Base-by-base conservation (phyloP, 2,888 invertebrate genomes). In the Philaethria dido region DNA sequence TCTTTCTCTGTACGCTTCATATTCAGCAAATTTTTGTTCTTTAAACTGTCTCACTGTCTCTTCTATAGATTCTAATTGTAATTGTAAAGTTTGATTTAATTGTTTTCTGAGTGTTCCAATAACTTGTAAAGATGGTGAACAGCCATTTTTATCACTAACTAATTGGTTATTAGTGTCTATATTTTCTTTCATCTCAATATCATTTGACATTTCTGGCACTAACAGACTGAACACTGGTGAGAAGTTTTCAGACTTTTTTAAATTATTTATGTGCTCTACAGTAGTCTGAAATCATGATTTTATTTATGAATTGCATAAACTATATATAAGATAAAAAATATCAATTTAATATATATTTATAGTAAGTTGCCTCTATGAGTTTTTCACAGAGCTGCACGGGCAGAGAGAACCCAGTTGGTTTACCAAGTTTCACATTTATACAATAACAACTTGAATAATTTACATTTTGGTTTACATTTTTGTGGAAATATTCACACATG, bases 21-120 rank as follows among this genome's bases (percentile, higher is more conserved):
- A 93, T 74, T 95, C 93, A 69, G 95, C 94, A 92, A 96, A 96
- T 80, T 96, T 95, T 79, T 95, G 95, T 77, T 95, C 95, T 72
- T 95, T 94, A 86, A 94, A 97, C 69, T 94, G 94, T 78, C 95
- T 94, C 69, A 98, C 95, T 74, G 95, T 94, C 76, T 96, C 96
- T 78, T 97, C 97, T 55, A 96, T 94, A 2, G 94, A 93, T 54
- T 94, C 93, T 62, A 96, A 94, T 86, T 97, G 95, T 55, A 94
- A 93, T 79, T 95, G 94, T 62, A 97, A 86, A 57, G 94, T 95
- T 74, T 94, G 94, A 68, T 95, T 94, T 69, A 96, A 92, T 77
- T 95, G 94, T 75, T 95, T 94, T 78, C 94, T 95, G 42, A 96
- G 88, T 57, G 90, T 92, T 62, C 93, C 92, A 71, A 95, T 89